Evolutionary conservation across 1,140 invertebrate species (phyloP).

Genomic region (Heliothis virescens): DNA sequence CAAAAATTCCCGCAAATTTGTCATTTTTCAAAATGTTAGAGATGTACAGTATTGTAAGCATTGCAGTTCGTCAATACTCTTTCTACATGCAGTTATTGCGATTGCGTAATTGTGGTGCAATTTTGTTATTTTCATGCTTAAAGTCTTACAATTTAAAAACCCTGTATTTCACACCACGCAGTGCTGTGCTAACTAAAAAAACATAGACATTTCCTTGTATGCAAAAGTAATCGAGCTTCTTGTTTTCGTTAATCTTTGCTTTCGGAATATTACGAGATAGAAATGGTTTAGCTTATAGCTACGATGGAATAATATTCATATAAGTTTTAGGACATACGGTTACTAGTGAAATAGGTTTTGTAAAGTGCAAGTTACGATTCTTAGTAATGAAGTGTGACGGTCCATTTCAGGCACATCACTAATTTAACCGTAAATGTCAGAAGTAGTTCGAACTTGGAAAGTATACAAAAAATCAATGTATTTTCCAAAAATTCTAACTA

Average conservation of each 20-base stretch:
- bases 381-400: no score
- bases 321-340: no score
- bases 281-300: no score
- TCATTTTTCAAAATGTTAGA: constrained; percentile 62
- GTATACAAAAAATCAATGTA: neutral
- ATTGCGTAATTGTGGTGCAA: neutral
- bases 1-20: constrained; percentile 85
- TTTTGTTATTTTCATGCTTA: neutral
- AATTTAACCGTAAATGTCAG: neutral
- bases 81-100: constrained; percentile 7
- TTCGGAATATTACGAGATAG: no score
- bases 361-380: no score
- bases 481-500: neutral
- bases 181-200: neutral
- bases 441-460: no score
- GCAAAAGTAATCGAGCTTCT: no score
- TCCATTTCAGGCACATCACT: neutral
- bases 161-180: neutral
- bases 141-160: neutral
- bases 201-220: no score
- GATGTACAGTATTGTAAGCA: neutral
- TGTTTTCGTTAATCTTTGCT: no score
- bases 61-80: constrained; percentile 29
- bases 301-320: no score
- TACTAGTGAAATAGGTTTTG: no score